These are phyloP conservation scores for Stercorarius parasiticus DNA, from an alignment of 2,113 vertebrate genomes.

Conservation along the genomic window DNA sequence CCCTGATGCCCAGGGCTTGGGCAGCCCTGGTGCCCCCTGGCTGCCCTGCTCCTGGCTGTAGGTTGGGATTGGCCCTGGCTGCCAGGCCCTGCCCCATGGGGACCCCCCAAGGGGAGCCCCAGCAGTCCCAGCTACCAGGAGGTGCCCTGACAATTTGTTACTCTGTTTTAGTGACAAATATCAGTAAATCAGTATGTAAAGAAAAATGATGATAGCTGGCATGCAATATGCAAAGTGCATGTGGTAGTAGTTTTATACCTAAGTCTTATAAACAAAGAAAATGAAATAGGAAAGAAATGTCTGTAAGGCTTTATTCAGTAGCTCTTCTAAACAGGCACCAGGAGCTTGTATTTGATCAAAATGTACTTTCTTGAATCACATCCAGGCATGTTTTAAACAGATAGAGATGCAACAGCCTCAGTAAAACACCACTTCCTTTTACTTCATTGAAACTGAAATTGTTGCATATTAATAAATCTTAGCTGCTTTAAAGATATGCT, in stretches of 20 bases:
- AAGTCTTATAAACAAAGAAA: background rate
- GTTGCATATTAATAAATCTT: background rate
- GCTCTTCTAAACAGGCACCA: background rate
- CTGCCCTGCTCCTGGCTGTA: background rate
- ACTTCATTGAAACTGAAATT: background rate
- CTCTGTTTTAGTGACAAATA: background rate
- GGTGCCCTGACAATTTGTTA: background rate
- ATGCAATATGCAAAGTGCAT: background rate
- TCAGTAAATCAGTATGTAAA: background rate
- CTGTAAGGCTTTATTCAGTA: background rate
- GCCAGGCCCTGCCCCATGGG: too few species aligned
- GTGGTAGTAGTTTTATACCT: background rate
- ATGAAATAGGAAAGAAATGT: background rate
- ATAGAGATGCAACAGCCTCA: background rate
- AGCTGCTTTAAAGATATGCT: background rate
- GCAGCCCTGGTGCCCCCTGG: accelerated
- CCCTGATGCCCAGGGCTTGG: accelerated
- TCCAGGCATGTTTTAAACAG: background rate
- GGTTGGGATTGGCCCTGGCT: background rate
- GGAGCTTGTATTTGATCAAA: background rate
- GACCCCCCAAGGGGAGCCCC: background rate
- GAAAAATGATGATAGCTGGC: background rate
- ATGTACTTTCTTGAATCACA: background rate
- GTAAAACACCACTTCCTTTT: background rate
- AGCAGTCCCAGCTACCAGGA: accelerated